Evolutionary conservation across 2,113 vertebrate genomes (phyloP).

Genomic region (Nicator chloris): DNA sequence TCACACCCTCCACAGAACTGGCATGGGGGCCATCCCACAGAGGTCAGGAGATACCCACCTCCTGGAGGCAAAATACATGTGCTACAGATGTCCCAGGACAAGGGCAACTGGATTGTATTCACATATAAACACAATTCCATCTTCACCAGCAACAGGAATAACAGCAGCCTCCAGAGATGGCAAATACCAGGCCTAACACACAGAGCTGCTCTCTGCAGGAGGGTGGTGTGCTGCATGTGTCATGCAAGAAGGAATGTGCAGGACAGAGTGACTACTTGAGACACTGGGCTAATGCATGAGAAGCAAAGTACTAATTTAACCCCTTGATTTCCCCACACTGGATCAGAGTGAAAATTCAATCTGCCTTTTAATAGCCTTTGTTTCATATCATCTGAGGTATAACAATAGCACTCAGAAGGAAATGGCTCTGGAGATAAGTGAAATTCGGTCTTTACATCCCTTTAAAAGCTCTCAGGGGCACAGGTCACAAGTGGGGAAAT

Average conservation of each 20-base stretch:
- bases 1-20: not conserved
- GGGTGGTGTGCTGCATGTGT: not conserved
- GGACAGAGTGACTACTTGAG: not conserved
- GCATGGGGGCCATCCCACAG: not conserved
- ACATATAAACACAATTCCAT: not conserved
- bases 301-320: not conserved
- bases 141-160: not conserved
- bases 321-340: not conserved
- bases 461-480: not conserved
- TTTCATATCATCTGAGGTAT: not conserved
- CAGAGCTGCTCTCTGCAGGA: not conserved
- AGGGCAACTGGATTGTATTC: not conserved
- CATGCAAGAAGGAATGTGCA: accelerated
- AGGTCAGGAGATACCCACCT: not conserved
- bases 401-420: not conserved
- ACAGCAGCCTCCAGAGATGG: not conserved
- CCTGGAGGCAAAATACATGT: not conserved
- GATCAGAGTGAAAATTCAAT: not conserved
- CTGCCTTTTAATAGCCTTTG: not conserved
- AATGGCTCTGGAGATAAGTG: not conserved
- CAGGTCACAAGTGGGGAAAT: not conserved
- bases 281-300: not conserved
- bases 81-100: not conserved
- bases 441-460: not conserved
- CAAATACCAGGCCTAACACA: not conserved